Evolutionary conservation across 2,888 invertebrate genomes (phyloP).

Genomic region (Protodeltote pygarga): DNA sequence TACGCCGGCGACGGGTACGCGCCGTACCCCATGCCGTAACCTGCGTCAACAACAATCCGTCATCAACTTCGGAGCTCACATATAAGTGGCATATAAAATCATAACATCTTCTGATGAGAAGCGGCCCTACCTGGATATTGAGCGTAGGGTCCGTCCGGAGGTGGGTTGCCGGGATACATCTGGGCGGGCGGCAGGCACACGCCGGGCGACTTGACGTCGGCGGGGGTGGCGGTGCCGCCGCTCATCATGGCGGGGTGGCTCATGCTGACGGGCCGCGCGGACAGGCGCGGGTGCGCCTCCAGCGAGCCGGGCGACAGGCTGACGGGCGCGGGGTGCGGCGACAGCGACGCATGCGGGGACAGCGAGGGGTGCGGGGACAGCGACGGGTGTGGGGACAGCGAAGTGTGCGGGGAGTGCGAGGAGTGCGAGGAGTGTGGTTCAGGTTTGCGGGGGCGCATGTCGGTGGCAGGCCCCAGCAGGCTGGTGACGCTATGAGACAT

Average conservation of each 20-base stretch:
- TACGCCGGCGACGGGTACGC: conserved; percentile 81
- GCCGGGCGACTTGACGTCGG: conserved; percentile 51
- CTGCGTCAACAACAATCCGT: conserved; percentile 49
- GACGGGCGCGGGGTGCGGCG: conserved; percentile 40
- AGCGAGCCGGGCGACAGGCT: conserved; percentile 46
- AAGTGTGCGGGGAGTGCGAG: conserved; percentile 51
- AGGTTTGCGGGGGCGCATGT: conserved; percentile 50
- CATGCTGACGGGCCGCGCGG: conserved; percentile 54
- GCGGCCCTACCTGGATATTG: conserved; percentile 77
- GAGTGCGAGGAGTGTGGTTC: conserved; percentile 50
- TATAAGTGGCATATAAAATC: background rate
- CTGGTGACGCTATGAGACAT: conserved; percentile 83
- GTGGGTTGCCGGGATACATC: conserved; percentile 63
- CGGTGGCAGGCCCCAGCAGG: conserved; percentile 62
- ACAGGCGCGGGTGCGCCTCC: conserved; percentile 35
- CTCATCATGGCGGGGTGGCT: conserved; percentile 63
- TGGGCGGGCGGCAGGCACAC: conserved; percentile 43
- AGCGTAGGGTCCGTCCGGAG: conserved; percentile 71
- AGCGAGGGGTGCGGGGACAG: conserved; percentile 50
- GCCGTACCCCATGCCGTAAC: conserved; percentile 79
- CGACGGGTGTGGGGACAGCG: conserved; percentile 40
- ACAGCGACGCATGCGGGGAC: conserved; percentile 49
- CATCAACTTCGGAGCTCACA: background rate
- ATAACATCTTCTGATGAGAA: background rate
- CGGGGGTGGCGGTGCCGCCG: conserved; percentile 55